Conservation (phyloP, 2,797 vertebrate genomes). For the Phrynocephalus forsythii region DNA sequence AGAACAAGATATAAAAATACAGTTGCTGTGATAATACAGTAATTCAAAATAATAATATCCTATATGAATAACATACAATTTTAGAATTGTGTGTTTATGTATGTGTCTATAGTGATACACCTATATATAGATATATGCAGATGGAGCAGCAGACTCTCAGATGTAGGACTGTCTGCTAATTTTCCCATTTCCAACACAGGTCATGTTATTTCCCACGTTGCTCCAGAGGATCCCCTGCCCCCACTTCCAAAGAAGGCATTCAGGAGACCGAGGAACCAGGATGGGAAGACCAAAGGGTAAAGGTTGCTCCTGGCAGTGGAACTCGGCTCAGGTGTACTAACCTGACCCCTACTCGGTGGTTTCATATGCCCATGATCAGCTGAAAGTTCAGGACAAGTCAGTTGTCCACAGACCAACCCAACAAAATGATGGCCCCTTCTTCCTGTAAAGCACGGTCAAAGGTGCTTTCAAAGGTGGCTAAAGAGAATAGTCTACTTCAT, state of each 20-base stretch:
- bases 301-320: not conserved
- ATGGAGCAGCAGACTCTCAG: not conserved
- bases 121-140: no score
- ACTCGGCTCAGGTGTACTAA: not conserved
- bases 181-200: not conserved
- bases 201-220: not conserved
- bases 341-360: no score
- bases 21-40: not conserved
- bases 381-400: not conserved
- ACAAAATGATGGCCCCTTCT: not conserved
- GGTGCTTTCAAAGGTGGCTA: not conserved
- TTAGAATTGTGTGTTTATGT: not conserved
- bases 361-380: fast-evolving
- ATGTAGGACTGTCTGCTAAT: not conserved
- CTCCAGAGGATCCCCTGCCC: no score
- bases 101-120: no score
- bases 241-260: not conserved
- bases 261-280: not conserved
- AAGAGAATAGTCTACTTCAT: not conserved
- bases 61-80: not conserved
- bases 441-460: not conserved
- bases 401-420: not conserved
- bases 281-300: not conserved
- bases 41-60: not conserved
- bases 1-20: constrained; percentile 7